Percentiles rank a stretch among this genome's conserved stretches.
Evolutionary conservation across 2,797 vertebrate genomes (phyloP).

Genomic region (Cebuella pygmaea): DNA sequence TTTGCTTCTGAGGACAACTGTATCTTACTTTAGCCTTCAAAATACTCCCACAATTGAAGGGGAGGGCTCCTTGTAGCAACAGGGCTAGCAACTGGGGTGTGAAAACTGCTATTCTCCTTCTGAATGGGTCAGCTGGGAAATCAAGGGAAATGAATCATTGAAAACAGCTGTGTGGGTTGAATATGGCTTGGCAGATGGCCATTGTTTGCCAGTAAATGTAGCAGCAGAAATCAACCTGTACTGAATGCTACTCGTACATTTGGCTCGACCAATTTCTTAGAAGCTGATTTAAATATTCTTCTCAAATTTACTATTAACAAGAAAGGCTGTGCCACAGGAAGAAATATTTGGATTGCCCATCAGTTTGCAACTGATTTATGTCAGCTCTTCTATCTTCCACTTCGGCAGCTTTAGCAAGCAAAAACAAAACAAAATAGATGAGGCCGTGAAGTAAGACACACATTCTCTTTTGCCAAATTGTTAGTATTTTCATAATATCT

Average conservation of each 20-base stretch:
- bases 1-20: background rate
- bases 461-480: background rate
- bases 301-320: background rate
- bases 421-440: background rate
- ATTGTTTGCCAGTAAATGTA: conserved; percentile 77
- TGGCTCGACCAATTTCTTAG: background rate
- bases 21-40: background rate
- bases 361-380: background rate
- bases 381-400: background rate
- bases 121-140: conserved; percentile 83
- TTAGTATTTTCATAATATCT: background rate
- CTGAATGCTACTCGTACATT: conserved; percentile 30
- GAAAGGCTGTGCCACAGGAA: background rate
- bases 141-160: conserved; percentile 84
- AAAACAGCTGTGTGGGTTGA: conserved; percentile 83
- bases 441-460: background rate
- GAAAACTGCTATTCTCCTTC: conserved; percentile 70
- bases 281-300: background rate
- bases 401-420: background rate
- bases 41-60: conserved; percentile 38
- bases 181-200: conserved; percentile 65
- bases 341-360: background rate
- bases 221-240: conserved; percentile 38
- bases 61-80: conserved; percentile 51
- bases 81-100: conserved; percentile 73